phyloP scores from a whole-genome alignment of 2,113 vertebrate genomes.

The Psophia crepitans region DNA sequence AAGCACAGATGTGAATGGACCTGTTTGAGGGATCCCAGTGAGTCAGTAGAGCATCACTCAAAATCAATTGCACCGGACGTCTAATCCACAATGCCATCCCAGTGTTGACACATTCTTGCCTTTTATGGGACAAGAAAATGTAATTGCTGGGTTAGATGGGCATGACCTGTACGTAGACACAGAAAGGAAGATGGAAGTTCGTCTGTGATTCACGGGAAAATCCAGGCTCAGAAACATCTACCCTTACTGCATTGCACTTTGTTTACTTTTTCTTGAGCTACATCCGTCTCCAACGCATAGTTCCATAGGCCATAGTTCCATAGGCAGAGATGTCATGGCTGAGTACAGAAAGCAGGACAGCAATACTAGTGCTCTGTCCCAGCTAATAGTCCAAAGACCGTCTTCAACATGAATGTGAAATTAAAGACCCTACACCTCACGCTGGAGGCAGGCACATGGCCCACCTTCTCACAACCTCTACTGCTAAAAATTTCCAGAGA shows the following conservation, averaged over 20 bases:
- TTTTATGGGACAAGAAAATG: neutral
- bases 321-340: neutral
- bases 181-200: neutral
- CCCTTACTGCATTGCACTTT: rapidly evolving
- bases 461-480: neutral
- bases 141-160: constrained; percentile 13
- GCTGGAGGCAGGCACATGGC: neutral
- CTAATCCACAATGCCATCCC: neutral
- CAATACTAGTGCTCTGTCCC: rapidly evolving
- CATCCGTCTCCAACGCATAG: neutral
- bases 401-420: neutral
- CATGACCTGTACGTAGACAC: neutral
- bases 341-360: neutral
- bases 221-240: neutral
- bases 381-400: neutral
- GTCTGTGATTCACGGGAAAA: neutral
- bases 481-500: neutral
- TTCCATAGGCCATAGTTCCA: rapidly evolving
- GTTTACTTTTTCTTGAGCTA: neutral
- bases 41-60: constrained; percentile 4
- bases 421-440: neutral
- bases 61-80: neutral
- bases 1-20: neutral
- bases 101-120: neutral
- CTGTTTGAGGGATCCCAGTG: neutral